A percentile compares a stretch with the other conserved stretches of the same genome.
Evolutionary conservation across 2,888 invertebrate species (phyloP).

Genomic region (Oscheius sp.): DNA sequence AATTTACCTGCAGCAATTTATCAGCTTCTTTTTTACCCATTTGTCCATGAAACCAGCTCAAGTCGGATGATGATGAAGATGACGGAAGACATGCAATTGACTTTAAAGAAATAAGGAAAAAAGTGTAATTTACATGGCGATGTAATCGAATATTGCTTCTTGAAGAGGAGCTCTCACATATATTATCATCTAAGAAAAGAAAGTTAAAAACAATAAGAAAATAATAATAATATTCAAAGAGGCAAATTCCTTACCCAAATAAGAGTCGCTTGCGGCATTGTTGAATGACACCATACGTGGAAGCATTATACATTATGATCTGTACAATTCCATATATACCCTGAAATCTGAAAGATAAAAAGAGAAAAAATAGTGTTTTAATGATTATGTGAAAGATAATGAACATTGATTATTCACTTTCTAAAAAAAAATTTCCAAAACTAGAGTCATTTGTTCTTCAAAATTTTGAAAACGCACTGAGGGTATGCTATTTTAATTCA

Average conservation of each 20-base stretch:
- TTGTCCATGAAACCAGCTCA: constrained; percentile 43
- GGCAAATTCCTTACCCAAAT: constrained; percentile 1
- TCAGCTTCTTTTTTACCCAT: constrained; percentile 41
- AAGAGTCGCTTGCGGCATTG: constrained; percentile 11
- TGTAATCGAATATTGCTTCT: background rate
- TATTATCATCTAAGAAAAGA: constrained; percentile 2
- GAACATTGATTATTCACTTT: background rate
- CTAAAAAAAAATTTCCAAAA: background rate
- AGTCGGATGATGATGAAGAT: constrained; percentile 9
- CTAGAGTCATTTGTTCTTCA: background rate
- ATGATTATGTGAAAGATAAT: no score
- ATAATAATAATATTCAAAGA: background rate
- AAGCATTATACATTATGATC: constrained; percentile 20
- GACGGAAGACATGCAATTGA: constrained; percentile 12
- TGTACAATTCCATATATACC: constrained; percentile 3
- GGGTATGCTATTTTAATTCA: background rate
- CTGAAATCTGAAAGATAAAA: constrained; percentile 2
- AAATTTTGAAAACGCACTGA: background rate
- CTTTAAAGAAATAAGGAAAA: background rate
- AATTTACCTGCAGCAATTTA: constrained; percentile 35
- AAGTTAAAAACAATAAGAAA: background rate
- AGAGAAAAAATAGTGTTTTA: background rate
- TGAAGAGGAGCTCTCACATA: constrained; percentile 5
- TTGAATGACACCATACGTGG: constrained; percentile 3
- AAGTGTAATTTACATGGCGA: background rate